Conservation (phyloP, 2,113 vertebrate genomes). For the Crotalus helleri region DNA sequence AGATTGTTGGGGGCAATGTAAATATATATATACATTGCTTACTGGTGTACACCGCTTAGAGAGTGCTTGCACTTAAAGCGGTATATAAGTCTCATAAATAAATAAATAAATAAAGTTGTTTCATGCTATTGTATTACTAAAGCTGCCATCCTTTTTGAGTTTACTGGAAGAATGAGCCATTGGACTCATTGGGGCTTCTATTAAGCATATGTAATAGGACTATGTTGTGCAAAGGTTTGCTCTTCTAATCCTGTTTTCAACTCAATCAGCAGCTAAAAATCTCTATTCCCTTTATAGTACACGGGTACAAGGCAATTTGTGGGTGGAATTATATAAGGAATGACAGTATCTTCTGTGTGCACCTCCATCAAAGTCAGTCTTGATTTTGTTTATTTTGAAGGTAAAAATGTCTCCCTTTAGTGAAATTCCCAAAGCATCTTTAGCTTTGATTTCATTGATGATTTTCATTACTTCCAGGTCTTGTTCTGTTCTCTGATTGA, state of each 20-base stretch:
- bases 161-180: background rate
- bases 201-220: background rate
- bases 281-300: background rate
- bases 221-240: background rate
- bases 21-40: no score
- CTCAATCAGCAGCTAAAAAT: background rate
- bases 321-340: background rate
- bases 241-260: background rate
- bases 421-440: background rate
- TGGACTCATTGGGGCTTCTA: background rate
- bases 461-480: background rate
- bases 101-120: background rate
- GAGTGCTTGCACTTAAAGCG: no score
- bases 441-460: background rate
- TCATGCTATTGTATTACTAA: background rate
- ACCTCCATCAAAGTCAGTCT: conserved; percentile 6
- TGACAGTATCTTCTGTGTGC: background rate
- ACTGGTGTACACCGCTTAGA: no score
- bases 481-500: background rate
- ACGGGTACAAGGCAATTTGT: background rate
- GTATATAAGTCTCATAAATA: no score
- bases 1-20: no score
- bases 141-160: background rate
- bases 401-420: background rate
- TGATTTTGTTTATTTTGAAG: background rate